Conservation (phyloP, 2,113 vertebrate genomes). For the Poeciliopsis occidentalis region DNA sequence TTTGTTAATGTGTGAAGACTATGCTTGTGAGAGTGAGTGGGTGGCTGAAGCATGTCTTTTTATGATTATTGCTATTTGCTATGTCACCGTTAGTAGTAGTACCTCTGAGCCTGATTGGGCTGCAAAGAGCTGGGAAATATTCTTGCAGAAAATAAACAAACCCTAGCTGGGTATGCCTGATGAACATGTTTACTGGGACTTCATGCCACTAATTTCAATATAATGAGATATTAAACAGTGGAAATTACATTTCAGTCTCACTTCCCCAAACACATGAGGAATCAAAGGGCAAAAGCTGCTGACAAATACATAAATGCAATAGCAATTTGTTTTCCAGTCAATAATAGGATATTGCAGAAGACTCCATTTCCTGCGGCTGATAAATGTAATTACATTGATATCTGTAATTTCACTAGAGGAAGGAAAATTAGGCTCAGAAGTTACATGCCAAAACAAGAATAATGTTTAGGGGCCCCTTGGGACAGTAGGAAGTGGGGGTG, state of each 20-base stretch:
- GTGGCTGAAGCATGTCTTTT: slow-evolving; percentile 42
- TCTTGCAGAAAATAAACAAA: slow-evolving; percentile 27
- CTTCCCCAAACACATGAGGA: slow-evolving; percentile 48
- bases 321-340: slow-evolving; percentile 59
- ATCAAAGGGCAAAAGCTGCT: slow-evolving; percentile 52
- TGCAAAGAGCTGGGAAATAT: slow-evolving; percentile 15
- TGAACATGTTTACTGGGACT: slow-evolving; percentile 62
- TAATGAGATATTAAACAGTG: slow-evolving; percentile 68
- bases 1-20: slow-evolving; percentile 25
- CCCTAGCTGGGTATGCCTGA: slow-evolving; percentile 25
- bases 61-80: slow-evolving; percentile 31
- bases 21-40: slow-evolving; percentile 42
- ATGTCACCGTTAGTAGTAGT: slow-evolving; percentile 32
- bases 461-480: slow-evolving; percentile 8
- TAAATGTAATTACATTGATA: slow-evolving; percentile 71
- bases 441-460: slow-evolving; percentile 34
- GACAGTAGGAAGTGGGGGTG: not conserved
- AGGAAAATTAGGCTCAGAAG: slow-evolving; percentile 54
- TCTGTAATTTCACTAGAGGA: slow-evolving; percentile 64
- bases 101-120: slow-evolving; percentile 25
- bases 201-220: slow-evolving; percentile 66
- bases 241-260: slow-evolving; percentile 70
- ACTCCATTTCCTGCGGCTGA: slow-evolving; percentile 63
- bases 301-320: slow-evolving; percentile 61
- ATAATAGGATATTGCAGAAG: slow-evolving; percentile 57